Percentiles rank a stretch among this genome's conserved stretches.
These are phyloP conservation scores for Leptosomus discolor DNA, from an alignment of 2,113 vertebrate genomes.

Conservation along the genomic window DNA sequence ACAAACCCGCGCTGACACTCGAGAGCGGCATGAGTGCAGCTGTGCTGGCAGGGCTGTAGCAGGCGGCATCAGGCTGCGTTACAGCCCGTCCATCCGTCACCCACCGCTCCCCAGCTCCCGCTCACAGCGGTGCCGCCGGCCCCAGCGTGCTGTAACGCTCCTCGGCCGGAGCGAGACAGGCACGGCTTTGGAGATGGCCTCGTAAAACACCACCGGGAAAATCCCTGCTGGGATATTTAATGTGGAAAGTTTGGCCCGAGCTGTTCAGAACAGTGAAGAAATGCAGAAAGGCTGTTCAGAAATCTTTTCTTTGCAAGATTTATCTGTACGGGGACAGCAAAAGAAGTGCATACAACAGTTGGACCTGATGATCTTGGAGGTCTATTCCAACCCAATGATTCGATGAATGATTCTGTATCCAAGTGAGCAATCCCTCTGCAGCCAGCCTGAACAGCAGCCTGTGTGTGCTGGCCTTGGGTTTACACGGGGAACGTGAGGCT, in stretches of 20 bases:
- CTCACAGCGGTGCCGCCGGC: not conserved
- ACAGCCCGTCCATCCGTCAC: rapidly evolving
- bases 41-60: not conserved
- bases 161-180: rapidly evolving
- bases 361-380: too few relatives aligned
- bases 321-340: rapidly evolving
- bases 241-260: not conserved
- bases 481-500: rapidly evolving
- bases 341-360: rapidly evolving
- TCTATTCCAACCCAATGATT: too few relatives aligned
- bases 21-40: not conserved
- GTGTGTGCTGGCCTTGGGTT: rapidly evolving
- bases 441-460: not conserved
- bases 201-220: rapidly evolving
- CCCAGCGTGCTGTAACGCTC: rapidly evolving
- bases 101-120: rapidly evolving
- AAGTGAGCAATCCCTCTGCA: not conserved
- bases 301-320: not conserved
- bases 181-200: rapidly evolving
- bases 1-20: not conserved
- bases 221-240: not conserved
- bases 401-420: too few relatives aligned
- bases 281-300: not conserved
- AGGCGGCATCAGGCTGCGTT: rapidly evolving
- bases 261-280: not conserved